phyloP scores from a whole-genome alignment of 2,113 vertebrate species.

The Bambusicola thoracicus region DNA sequence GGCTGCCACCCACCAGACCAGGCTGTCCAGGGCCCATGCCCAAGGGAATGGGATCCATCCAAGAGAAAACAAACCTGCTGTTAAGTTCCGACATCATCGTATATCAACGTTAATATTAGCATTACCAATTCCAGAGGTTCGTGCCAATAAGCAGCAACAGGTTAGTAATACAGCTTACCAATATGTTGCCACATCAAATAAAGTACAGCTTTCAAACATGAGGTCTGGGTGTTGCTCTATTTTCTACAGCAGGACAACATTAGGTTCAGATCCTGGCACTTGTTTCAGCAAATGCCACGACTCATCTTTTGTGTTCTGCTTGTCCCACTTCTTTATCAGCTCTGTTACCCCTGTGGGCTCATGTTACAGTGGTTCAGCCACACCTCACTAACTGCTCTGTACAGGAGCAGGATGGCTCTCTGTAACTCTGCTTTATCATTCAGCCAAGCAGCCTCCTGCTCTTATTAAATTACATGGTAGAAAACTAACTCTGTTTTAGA shows the following conservation, averaged over 20 bases:
- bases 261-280: background rate
- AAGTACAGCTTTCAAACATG: background rate
- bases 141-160: background rate
- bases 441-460: background rate
- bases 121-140: background rate
- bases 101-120: background rate
- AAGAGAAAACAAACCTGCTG: background rate
- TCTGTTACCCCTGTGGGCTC: background rate
- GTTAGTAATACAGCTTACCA: rapidly evolving
- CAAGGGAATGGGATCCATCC: too few species aligned
- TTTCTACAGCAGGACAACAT: background rate
- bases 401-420: background rate
- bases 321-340: background rate
- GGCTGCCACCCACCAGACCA: too few species aligned
- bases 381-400: background rate
- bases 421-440: background rate
- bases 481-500: background rate
- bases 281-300: background rate
- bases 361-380: conserved; percentile 9
- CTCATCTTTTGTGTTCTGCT: conserved; percentile 12
- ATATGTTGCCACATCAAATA: rapidly evolving
- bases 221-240: background rate
- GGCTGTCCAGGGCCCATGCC: too few species aligned
- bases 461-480: background rate
- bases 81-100: background rate